phyloP scores from a whole-genome alignment of 2,113 vertebrate genomes.

The Mustelus asterias region DNA sequence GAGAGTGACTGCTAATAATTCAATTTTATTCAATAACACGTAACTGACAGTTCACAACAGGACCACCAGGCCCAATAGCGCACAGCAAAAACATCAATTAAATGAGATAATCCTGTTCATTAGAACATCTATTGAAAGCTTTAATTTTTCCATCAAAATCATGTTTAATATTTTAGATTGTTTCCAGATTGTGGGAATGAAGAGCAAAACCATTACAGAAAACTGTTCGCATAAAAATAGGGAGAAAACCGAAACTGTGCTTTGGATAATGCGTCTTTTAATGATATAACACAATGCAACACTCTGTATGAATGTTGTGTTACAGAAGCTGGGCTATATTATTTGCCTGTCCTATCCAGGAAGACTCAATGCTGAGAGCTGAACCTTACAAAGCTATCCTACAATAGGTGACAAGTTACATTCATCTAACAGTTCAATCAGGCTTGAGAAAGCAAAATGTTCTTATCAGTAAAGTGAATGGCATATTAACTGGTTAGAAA shows the following conservation, averaged over 20 bases:
- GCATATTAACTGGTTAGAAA: background rate
- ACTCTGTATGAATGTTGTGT: background rate
- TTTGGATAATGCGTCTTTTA: slow-evolving; percentile 5
- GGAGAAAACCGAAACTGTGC: background rate
- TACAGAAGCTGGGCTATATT: background rate
- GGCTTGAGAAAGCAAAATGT: background rate
- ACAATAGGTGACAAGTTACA: background rate
- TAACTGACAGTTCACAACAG: slow-evolving; percentile 5
- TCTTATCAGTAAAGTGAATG: background rate
- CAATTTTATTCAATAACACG: background rate
- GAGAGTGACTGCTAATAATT: background rate
- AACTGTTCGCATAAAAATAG: slow-evolving; percentile 2
- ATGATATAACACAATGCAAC: background rate
- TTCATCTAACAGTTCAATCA: background rate
- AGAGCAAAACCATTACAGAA: background rate
- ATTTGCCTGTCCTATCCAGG: background rate
- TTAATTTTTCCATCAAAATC: background rate
- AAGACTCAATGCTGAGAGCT: background rate
- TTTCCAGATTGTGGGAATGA: background rate
- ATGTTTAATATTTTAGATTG: background rate
- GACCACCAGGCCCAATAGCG: background rate
- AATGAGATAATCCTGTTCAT: background rate
- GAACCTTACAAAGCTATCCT: background rate
- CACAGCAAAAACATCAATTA: background rate
- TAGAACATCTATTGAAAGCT: background rate